These are phyloP conservation scores for Hirtodrosophila cameraria DNA, from an alignment of 2,888 invertebrate species.

Conservation along the genomic window DNA sequence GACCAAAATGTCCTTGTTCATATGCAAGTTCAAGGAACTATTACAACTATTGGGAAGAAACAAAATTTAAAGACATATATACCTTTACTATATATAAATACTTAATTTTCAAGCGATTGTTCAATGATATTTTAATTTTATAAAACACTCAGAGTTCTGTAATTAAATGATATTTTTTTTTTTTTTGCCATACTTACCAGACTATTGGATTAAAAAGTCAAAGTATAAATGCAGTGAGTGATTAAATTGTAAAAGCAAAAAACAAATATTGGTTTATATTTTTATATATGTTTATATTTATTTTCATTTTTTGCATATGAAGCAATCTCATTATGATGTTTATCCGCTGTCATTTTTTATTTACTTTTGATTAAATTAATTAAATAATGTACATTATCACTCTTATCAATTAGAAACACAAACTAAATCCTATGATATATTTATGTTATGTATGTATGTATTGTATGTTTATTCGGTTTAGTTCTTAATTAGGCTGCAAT, in stretches of 20 bases:
- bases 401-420: conserved; percentile 71
- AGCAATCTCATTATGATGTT: conserved; percentile 59
- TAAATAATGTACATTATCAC: conserved; percentile 77
- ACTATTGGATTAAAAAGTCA: no score
- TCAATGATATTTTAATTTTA: no score
- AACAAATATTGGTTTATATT: background rate
- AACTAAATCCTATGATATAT: conserved; percentile 77
- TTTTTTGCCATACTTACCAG: conserved; percentile 4
- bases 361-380: conserved; percentile 43
- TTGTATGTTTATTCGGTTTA: conserved; percentile 23
- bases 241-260: background rate
- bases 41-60: no score
- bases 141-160: no score
- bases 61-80: no score
- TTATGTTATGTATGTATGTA: conserved; percentile 44
- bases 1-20: conserved; percentile 12
- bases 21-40: background rate
- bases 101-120: no score
- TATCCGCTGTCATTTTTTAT: conserved; percentile 24
- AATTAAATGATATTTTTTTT: no score
- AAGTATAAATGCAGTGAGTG: no score
- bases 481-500: conserved; percentile 47
- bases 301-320: conserved; percentile 37
- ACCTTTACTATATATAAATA: no score
- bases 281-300: conserved; percentile 21